These are phyloP conservation scores for Chlorops oryzae DNA, from an alignment of 1,140 invertebrate genomes.

Conservation along the genomic window DNA sequence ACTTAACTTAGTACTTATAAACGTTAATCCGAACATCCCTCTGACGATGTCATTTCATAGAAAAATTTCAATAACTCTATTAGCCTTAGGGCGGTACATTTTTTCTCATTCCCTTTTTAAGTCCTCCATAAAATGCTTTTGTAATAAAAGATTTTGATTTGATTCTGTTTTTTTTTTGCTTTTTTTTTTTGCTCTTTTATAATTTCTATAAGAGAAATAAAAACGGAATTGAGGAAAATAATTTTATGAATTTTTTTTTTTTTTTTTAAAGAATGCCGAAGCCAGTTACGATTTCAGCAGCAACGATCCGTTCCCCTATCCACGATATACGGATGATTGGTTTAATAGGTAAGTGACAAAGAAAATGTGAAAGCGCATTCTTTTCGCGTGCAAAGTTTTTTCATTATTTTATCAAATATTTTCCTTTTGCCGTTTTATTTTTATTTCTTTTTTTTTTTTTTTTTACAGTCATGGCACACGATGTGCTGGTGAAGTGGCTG, in stretches of 20 bases:
- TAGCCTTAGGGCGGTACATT: too few species aligned
- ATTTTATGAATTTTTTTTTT: not conserved
- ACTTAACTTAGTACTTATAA: too few species aligned
- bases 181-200: constrained; percentile 2
- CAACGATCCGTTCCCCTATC: constrained; percentile 96
- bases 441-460: constrained; percentile 24
- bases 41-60: too few species aligned
- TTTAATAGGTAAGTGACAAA: constrained; percentile 78
- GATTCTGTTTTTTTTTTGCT: not conserved
- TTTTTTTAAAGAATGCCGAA: constrained; percentile 77
- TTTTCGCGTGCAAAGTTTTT: too few species aligned
- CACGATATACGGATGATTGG: constrained; percentile 96
- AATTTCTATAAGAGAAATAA: not conserved
- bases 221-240: not conserved
- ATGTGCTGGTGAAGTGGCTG: constrained; percentile 95
- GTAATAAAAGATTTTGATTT: not conserved
- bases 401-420: too few species aligned
- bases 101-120: not conserved
- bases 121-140: not conserved
- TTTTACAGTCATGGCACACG: constrained; percentile 81
- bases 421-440: constrained; percentile 1
- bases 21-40: too few species aligned
- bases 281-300: constrained; percentile 98
- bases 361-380: too few species aligned
- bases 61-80: too few species aligned